These are phyloP conservation scores for Creontiades dilutus DNA, from an alignment of 2,888 invertebrate species.

Conservation along the genomic window DNA sequence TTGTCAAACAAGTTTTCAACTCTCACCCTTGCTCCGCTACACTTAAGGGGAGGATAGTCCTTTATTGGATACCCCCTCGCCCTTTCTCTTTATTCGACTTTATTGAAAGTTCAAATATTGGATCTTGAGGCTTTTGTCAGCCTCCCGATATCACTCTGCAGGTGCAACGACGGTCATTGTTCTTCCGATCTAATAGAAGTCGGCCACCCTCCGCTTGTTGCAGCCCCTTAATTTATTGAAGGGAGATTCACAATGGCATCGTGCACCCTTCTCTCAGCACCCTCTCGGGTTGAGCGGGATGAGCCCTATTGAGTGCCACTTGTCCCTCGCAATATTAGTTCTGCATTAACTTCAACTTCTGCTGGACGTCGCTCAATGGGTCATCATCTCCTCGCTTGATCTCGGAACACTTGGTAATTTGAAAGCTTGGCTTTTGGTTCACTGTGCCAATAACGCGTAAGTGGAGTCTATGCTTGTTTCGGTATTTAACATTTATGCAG, in stretches of 20 bases:
- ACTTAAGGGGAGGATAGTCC: no score
- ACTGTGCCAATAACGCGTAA: no score
- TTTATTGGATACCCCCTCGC: no score
- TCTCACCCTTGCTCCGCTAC: not conserved
- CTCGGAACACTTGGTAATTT: no score
- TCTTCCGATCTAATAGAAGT: not conserved
- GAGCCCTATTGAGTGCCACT: slow-evolving; percentile 35
- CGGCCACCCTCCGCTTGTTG: slow-evolving; percentile 42
- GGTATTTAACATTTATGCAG: no score
- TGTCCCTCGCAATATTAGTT: slow-evolving; percentile 44
- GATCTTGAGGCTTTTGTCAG: slow-evolving; percentile 47
- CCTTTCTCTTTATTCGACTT: not conserved
- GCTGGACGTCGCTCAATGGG: slow-evolving; percentile 3
- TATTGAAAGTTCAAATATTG: slow-evolving; percentile 55
- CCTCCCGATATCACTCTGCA: not conserved
- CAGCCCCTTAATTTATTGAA: slow-evolving; percentile 48
- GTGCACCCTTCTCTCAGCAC: not conserved
- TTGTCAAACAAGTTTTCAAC: slow-evolving; percentile 24
- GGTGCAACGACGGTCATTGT: slow-evolving; percentile 1
- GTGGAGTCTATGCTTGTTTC: no score
- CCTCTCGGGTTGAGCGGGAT: not conserved
- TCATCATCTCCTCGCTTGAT: not conserved
- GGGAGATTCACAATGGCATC: not conserved
- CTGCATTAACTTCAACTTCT: slow-evolving; percentile 35
- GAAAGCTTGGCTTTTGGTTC: no score